These are phyloP conservation scores for Drosophila atripex DNA, from an alignment of 2,888 invertebrate species.

Conservation along the genomic window DNA sequence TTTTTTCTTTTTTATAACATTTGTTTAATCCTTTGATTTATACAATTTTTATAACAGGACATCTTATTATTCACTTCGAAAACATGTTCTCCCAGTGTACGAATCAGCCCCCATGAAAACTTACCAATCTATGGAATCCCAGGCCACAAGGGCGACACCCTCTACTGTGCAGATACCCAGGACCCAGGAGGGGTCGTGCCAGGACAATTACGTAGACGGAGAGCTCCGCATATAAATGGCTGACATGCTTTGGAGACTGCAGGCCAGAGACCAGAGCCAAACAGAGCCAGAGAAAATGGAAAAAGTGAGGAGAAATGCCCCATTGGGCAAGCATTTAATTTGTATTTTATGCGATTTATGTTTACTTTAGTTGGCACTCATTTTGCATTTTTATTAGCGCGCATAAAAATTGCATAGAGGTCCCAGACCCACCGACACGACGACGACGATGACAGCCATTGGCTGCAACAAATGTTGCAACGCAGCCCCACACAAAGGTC, in stretches of 20 bases:
- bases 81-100: constrained; percentile 3
- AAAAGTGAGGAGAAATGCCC: constrained; percentile 21
- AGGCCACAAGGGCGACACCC: constrained; percentile 47
- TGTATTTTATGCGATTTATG: constrained; percentile 69
- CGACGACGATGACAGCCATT: constrained; percentile 5
- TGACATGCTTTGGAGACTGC: constrained; percentile 42
- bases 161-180: constrained; percentile 37
- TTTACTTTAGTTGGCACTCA: constrained; percentile 56
- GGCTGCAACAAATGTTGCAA: constrained; percentile 53
- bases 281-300: neutral
- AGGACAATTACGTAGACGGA: constrained; percentile 60
- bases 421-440: neutral
- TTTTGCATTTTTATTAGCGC: constrained; percentile 66
- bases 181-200: constrained; percentile 21
- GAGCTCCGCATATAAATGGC: constrained; percentile 51
- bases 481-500: constrained; percentile 29
- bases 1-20: neutral
- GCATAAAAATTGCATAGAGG: constrained; percentile 47
- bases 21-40: neutral
- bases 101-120: constrained; percentile 31
- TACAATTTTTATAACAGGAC: neutral
- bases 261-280: constrained; percentile 11
- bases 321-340: constrained; percentile 67
- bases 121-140: constrained; percentile 47
- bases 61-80: neutral